These are phyloP conservation scores for Erebia palarica DNA, from an alignment of 2,888 invertebrate genomes.

Conservation along the genomic window DNA sequence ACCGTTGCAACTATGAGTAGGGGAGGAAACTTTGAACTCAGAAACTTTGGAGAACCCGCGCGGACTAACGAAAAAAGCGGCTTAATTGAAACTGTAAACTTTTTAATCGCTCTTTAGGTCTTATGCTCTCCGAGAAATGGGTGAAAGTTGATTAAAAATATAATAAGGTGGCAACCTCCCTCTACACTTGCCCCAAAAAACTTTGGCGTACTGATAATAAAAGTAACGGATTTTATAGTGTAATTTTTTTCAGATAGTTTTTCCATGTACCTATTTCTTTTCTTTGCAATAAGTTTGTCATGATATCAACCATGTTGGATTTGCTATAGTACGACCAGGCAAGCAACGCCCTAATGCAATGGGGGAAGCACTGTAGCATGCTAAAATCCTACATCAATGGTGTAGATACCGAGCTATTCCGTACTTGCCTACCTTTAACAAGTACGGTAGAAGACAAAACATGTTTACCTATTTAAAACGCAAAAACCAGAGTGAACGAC, in stretches of 20 bases:
- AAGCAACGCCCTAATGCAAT: too few species aligned
- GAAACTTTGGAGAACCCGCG: slow-evolving; percentile 40
- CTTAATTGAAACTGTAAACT: slow-evolving; percentile 48
- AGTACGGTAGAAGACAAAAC: too few species aligned
- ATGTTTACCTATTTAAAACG: too few species aligned
- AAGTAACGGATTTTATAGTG: slow-evolving; percentile 8
- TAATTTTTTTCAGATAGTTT: slow-evolving; percentile 1
- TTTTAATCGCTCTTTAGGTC: slow-evolving; percentile 41
- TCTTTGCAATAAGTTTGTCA: too few species aligned
- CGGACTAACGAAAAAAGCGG: slow-evolving; percentile 43
- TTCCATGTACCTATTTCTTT: too few species aligned
- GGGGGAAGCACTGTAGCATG: too few species aligned
- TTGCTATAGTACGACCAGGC: too few species aligned
- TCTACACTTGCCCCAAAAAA: slow-evolving; percentile 26
- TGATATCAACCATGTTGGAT: too few species aligned
- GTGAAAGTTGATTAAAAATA: slow-evolving; percentile 37
- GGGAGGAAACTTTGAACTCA: slow-evolving; percentile 44
- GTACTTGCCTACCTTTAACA: too few species aligned
- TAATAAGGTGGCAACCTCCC: slow-evolving; percentile 40
- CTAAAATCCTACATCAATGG: too few species aligned
- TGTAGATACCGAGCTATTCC: too few species aligned
- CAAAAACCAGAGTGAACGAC: too few species aligned
- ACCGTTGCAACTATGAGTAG: slow-evolving; percentile 56
- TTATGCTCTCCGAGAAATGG: slow-evolving; percentile 33
- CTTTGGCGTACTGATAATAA: slow-evolving; percentile 22